A percentile compares a stretch with the other conserved stretches of the same genome.
Conservation (phyloP, 2,888 invertebrate genomes). For the Tenthredo mesomela region DNA sequence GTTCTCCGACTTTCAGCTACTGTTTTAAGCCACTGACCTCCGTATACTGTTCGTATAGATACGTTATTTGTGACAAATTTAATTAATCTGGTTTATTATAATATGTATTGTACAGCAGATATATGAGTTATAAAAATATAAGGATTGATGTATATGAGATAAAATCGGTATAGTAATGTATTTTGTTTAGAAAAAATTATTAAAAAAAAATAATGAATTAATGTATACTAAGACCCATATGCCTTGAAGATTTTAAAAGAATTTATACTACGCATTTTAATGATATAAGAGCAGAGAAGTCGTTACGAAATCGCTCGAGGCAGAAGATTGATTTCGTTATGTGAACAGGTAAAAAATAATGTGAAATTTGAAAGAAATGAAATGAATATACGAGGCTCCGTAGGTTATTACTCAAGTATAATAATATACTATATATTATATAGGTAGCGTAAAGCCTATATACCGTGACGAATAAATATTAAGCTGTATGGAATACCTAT, state of each 20-base stretch:
- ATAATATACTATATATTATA: not conserved
- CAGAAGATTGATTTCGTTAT: not conserved
- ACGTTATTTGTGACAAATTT: not conserved
- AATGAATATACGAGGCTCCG: not conserved
- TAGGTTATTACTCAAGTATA: not conserved
- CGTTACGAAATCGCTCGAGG: not conserved
- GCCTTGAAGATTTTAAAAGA: not conserved
- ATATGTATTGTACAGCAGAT: too few relatives aligned
- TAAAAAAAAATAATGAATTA: too few relatives aligned
- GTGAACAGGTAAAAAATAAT: not conserved
- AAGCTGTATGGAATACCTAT: not conserved
- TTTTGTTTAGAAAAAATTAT: too few relatives aligned
- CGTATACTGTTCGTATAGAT: not conserved
- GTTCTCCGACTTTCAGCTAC: constrained; percentile 2
- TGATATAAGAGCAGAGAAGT: not conserved
- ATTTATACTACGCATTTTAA: not conserved
- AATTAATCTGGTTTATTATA: not conserved
- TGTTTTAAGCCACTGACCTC: constrained; percentile 37
- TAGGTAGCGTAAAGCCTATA: not conserved
- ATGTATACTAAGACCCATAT: too few relatives aligned
- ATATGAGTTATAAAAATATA: not conserved
- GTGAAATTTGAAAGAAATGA: not conserved
- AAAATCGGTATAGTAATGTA: not conserved
- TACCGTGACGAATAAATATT: not conserved
- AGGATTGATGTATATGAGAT: not conserved